Conservation (phyloP, 2,888 invertebrate genomes). For the Incurvaria masculella region DNA sequence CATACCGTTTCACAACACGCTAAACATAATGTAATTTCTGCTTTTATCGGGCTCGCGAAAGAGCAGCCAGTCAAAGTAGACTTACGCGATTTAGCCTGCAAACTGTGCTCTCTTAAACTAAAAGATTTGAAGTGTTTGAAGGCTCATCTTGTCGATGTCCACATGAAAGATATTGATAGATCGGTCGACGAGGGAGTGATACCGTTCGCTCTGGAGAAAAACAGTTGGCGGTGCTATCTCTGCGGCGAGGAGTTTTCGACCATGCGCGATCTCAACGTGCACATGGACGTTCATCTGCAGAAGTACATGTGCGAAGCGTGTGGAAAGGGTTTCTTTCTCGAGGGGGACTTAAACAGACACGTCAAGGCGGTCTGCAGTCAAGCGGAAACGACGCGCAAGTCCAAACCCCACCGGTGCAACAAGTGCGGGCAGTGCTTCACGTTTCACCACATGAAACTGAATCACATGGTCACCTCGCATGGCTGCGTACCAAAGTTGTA, state of each 20-base stretch:
- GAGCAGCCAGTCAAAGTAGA: background rate
- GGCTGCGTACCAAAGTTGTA: too few species aligned
- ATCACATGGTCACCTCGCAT: too few species aligned
- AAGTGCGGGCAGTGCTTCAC: too few species aligned
- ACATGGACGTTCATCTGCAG: background rate
- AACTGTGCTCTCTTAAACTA: background rate
- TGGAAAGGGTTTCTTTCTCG: background rate
- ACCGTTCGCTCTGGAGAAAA: background rate
- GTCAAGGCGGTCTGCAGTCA: too few species aligned
- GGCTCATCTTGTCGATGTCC: background rate
- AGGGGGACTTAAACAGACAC: too few species aligned
- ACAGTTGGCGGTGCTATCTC: background rate
- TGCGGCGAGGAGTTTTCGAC: background rate
- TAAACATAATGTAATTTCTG: background rate
- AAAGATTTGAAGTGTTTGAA: background rate
- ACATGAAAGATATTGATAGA: background rate
- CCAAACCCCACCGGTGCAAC: too few species aligned
- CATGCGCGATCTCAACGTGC: background rate
- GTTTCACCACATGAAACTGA: too few species aligned
- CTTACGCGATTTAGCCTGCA: background rate
- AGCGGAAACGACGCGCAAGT: too few species aligned
- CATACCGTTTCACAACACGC: background rate
- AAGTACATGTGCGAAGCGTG: background rate
- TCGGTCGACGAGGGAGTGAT: background rate
- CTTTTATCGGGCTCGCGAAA: background rate